A percentile compares a stretch with the other conserved stretches of the same genome.
Conservation (phyloP, 2,888 invertebrate genomes). For the Morpho deidamia region DNA sequence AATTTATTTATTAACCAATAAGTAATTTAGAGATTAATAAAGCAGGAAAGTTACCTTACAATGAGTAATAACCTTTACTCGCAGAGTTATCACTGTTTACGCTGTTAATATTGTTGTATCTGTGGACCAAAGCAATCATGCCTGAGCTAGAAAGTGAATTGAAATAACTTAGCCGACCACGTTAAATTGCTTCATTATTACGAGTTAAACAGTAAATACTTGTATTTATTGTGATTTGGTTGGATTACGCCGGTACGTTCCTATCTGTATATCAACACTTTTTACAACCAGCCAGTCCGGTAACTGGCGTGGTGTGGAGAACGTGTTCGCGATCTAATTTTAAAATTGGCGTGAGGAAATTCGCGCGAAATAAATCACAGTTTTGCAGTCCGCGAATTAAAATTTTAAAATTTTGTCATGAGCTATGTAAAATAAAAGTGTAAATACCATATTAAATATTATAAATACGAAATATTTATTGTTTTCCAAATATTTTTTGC, state of each 20-base stretch:
- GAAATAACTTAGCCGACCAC: conserved; percentile 46
- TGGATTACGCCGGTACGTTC: conserved; percentile 64
- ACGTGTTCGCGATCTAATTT: conserved; percentile 29
- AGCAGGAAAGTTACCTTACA: too few species aligned
- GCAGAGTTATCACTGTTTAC: conserved; percentile 26
- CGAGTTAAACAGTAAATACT: conserved; percentile 37
- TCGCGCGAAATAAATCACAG: conserved; percentile 18
- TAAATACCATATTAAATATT: too few species aligned
- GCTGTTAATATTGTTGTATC: conserved; percentile 31
- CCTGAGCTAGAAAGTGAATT: conserved; percentile 53
- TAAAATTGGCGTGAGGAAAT: conserved; percentile 22
- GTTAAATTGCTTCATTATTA: conserved; percentile 34
- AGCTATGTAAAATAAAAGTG: not conserved
- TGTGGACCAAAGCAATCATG: conserved; percentile 37
- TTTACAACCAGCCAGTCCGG: conserved; percentile 48
- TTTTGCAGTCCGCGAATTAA: not conserved
- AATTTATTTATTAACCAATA: too few species aligned
- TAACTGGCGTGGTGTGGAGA: conserved; percentile 31
- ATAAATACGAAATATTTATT: too few species aligned
- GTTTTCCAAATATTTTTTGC: too few species aligned
- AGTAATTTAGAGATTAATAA: too few species aligned
- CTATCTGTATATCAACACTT: conserved; percentile 49
- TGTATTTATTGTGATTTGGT: conserved; percentile 52
- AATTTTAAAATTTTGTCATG: not conserved
- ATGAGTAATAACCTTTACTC: conserved; percentile 21